Conservation (phyloP, 1,140 invertebrate genomes). For the Lordiphosa clarofinis region DNA sequence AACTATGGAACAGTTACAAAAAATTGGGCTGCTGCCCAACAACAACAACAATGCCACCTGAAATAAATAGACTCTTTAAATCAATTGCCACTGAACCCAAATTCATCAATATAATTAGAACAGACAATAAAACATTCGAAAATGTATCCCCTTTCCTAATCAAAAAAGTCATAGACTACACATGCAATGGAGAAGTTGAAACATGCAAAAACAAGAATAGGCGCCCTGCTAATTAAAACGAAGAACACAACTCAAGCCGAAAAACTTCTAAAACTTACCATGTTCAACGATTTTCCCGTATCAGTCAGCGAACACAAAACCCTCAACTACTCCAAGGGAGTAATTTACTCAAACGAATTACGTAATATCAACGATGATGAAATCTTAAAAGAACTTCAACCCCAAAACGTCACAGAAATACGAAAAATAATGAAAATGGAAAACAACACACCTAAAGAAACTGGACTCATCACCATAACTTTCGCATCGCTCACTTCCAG, state of each 20-base stretch:
- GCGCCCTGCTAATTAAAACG: background rate
- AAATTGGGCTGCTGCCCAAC: no score
- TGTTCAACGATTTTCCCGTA: conserved; percentile 11
- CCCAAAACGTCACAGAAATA: conserved; percentile 16
- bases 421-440: conserved; percentile 17
- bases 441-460: conserved; percentile 12
- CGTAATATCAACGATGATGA: conserved; percentile 5
- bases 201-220: conserved; percentile 12
- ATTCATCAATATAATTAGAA: background rate
- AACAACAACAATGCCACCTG: no score
- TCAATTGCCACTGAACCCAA: conserved; percentile 5
- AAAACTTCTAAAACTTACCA: conserved; percentile 8
- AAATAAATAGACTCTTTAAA: conserved; percentile 5
- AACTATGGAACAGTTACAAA: no score
- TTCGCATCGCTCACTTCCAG: conserved; percentile 19
- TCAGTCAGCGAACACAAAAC: conserved; percentile 18
- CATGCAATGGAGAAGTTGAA: conserved; percentile 20
- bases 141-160: conserved; percentile 1
- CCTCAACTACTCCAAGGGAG: conserved; percentile 19
- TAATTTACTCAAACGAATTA: conserved; percentile 10
- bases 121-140: conserved; percentile 12
- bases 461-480: conserved; percentile 12
- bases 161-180: conserved; percentile 15
- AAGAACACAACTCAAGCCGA: conserved; percentile 10
- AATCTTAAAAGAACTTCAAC: conserved; percentile 6